Evolutionary conservation across 2,888 invertebrate genomes (phyloP).

Genomic region (Synanthedon tipuliformis): DNA sequence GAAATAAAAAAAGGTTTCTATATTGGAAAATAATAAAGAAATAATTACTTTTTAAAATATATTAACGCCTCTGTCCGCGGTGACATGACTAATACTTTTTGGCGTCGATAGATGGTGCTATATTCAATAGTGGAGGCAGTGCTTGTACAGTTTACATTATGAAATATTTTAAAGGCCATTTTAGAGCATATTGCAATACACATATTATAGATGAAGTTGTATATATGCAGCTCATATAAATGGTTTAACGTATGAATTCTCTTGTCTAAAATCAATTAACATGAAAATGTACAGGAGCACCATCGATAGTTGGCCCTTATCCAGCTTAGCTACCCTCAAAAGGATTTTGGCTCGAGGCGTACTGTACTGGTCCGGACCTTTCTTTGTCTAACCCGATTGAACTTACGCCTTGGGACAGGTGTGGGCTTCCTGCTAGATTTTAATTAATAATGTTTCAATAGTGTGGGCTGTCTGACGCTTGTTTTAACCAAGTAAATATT

Average conservation of each 20-base stretch:
- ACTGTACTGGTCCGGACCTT: constrained; percentile 45
- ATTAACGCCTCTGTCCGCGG: too few species aligned
- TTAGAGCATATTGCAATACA: too few species aligned
- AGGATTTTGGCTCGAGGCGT: constrained; percentile 42
- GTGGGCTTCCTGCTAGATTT: constrained; percentile 53
- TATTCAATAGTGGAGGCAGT: too few species aligned
- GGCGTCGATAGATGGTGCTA: too few species aligned
- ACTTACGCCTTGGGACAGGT: constrained; percentile 52
- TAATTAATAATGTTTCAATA: constrained; percentile 66
- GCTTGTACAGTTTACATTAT: too few species aligned
- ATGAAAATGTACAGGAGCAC: constrained; percentile 10
- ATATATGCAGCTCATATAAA: too few species aligned
- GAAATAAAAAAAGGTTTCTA: too few species aligned
- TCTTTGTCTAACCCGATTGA: constrained; percentile 46
- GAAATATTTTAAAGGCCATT: too few species aligned
- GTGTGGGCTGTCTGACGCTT: constrained; percentile 19
- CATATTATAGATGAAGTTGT: too few species aligned
- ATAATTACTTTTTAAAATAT: too few species aligned
- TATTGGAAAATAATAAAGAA: too few species aligned
- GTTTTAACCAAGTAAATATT: not conserved
- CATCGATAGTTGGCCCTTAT: constrained; percentile 52
- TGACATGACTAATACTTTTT: too few species aligned
- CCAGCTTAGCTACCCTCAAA: constrained; percentile 49
- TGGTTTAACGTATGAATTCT: not conserved
- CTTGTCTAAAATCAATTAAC: constrained; percentile 15